These are phyloP conservation scores for Vireo altiloquus DNA, from an alignment of 2,113 vertebrate genomes.

Conservation along the genomic window DNA sequence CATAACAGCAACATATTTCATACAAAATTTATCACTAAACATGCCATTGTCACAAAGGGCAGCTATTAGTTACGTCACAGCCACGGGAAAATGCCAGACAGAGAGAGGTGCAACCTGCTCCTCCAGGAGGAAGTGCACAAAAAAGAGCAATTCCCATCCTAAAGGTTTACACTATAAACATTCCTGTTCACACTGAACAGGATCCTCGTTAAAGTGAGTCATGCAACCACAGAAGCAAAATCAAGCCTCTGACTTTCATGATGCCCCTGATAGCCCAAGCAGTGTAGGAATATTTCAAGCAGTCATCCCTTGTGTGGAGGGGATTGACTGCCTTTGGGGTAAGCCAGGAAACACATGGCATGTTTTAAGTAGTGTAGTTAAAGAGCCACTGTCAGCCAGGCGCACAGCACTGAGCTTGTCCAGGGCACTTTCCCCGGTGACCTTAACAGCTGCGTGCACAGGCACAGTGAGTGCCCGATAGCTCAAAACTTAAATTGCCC, in stretches of 20 bases:
- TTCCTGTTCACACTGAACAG: not conserved
- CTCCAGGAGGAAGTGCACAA: not conserved
- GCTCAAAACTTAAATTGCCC: not conserved
- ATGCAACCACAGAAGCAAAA: constrained; percentile 46
- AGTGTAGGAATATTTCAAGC: not conserved
- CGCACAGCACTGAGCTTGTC: not conserved
- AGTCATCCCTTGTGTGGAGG: not conserved
- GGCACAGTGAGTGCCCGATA: accelerated
- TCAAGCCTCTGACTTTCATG: constrained; percentile 38
- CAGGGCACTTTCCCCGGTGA: not conserved
- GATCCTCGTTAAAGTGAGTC: not conserved
- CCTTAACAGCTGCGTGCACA: not conserved
- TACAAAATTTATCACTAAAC: not conserved
- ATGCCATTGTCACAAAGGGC: not conserved
- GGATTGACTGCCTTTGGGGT: not conserved
- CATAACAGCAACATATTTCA: not conserved
- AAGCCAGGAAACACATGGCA: constrained; percentile 8
- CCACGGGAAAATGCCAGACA: not conserved
- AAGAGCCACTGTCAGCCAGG: not conserved
- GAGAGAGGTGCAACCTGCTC: not conserved
- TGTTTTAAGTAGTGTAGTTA: not conserved
- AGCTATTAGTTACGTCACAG: not conserved
- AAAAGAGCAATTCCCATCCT: not conserved
- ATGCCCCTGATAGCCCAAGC: constrained; percentile 46
- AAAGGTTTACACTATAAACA: not conserved